Evolutionary conservation across 2,113 vertebrate genomes (phyloP), one percentile per base, ranked within the genome.

Genomic region (Pterocles burchelli): DNA sequence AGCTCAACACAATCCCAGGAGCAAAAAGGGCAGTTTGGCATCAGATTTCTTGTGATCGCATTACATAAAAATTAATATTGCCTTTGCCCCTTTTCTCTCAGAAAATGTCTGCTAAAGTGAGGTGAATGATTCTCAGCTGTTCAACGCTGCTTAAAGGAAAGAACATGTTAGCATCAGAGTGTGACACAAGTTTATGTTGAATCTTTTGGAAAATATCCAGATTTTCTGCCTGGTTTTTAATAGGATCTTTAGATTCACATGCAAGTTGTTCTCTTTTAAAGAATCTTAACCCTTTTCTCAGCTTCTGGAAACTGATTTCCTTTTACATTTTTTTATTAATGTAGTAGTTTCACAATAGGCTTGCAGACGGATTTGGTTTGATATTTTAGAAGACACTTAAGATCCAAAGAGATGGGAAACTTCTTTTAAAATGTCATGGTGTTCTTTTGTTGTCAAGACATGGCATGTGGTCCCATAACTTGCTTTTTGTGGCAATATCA

Each of bases 41-140:
- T 95, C 80, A 70, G 76, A 77, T 96, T 92, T 90, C 85, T 86
- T 68, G 17, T 72, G 82, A 59, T 95, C 55, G 63, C 45, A 22
- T 86, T 81, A 81, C 76, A 90, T 77, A 86, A 95, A 86, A 92
- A 93, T 90, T 91, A 86, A 52, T 88, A 95, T 36, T 78, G 43
- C 59, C 45, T 94, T 71, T 83, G 43, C 34, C 20, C 12, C 11
- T 10, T 36, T 77, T 89, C 38, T 79, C n/a, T 77, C 25, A 63
- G 80, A 90, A 92, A 66, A 33, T 11, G 3, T 55, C 61, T 84
- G 52, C 38, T 57, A 66, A 72, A 81, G 34, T 36, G 81, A 88
- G 87, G 68, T 67, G 87, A 90, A 71, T 38, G 63, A 66, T 84
- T 93, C 54, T 96, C 73, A 84, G 75, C 46, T 85, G 36, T 78